A percentile compares a stretch with the other conserved stretches of the same genome.
These are phyloP conservation scores for Trematomus loennbergii DNA, from an alignment of 2,113 vertebrate species.

Conservation along the genomic window DNA sequence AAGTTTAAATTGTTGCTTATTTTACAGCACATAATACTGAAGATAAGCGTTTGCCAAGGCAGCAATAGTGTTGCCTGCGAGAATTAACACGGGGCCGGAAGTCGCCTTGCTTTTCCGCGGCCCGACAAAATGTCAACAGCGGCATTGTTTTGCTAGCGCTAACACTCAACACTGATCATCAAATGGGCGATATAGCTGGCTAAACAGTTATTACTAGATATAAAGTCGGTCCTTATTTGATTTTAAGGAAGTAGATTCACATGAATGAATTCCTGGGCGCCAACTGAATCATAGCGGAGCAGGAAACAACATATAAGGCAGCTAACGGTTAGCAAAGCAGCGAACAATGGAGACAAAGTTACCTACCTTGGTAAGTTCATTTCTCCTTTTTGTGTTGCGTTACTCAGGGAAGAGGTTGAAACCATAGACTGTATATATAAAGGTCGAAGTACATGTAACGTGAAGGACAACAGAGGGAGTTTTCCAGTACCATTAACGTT, in stretches of 20 bases:
- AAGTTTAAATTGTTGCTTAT: too few species aligned
- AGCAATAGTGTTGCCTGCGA: conserved; percentile 8
- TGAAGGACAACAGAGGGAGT: too few species aligned
- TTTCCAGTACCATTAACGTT: too few species aligned
- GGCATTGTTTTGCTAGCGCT: conserved; percentile 57
- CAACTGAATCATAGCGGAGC: background rate
- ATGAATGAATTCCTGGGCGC: background rate
- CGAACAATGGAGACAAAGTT: conserved; percentile 52
- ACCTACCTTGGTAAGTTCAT: conserved; percentile 42
- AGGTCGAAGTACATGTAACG: background rate
- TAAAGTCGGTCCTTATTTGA: too few species aligned
- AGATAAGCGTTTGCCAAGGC: too few species aligned
- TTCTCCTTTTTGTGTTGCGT: background rate
- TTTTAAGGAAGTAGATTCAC: background rate
- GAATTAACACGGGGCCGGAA: fast-evolving
- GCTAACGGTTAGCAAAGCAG: conserved; percentile 15
- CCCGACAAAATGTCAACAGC: conserved; percentile 41
- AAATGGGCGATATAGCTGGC: fast-evolving
- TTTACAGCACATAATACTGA: too few species aligned
- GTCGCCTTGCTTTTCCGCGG: background rate
- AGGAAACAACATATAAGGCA: background rate
- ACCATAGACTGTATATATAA: too few species aligned
- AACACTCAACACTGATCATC: background rate
- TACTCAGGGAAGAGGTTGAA: background rate
- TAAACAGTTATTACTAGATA: background rate